phyloP scores from a whole-genome alignment of 2,888 invertebrate species.

The Idaea straminata region DNA sequence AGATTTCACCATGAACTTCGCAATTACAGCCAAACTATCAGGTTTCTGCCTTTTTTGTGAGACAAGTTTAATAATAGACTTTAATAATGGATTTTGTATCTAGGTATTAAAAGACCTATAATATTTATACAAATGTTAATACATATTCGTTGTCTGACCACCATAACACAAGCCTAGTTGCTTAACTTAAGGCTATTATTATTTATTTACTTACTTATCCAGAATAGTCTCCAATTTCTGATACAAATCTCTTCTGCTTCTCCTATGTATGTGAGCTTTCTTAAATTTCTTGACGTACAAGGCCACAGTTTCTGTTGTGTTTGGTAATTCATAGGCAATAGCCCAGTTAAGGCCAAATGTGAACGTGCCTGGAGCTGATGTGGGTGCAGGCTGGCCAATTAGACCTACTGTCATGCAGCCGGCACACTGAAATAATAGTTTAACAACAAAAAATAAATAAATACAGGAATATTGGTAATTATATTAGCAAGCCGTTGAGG shows the following conservation, averaged over 20 bases:
- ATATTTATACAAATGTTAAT: too few relatives aligned
- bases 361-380: constrained; percentile 74
- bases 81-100: too few relatives aligned
- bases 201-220: constrained; percentile 82
- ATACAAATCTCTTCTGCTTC: constrained; percentile 84
- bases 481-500: too few relatives aligned
- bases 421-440: constrained; percentile 59
- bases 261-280: constrained; percentile 72
- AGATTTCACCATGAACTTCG: too few relatives aligned
- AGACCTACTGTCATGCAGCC: constrained; percentile 82
- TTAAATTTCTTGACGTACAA: constrained; percentile 56
- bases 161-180: too few relatives aligned
- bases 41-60: too few relatives aligned
- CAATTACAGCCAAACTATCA: too few relatives aligned
- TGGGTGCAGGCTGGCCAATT: constrained; percentile 77
- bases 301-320: constrained; percentile 68
- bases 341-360: constrained; percentile 86
- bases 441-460: not conserved
- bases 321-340: constrained; percentile 83
- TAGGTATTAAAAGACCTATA: too few relatives aligned
- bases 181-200: too few relatives aligned
- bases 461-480: too few relatives aligned
- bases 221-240: constrained; percentile 84
- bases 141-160: too few relatives aligned
- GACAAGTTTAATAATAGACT: too few relatives aligned